Percentiles rank a stretch among this genome's conserved stretches.
These are phyloP conservation scores for Galerucella pusilla DNA, from an alignment of 2,888 invertebrate genomes.

Conservation along the genomic window DNA sequence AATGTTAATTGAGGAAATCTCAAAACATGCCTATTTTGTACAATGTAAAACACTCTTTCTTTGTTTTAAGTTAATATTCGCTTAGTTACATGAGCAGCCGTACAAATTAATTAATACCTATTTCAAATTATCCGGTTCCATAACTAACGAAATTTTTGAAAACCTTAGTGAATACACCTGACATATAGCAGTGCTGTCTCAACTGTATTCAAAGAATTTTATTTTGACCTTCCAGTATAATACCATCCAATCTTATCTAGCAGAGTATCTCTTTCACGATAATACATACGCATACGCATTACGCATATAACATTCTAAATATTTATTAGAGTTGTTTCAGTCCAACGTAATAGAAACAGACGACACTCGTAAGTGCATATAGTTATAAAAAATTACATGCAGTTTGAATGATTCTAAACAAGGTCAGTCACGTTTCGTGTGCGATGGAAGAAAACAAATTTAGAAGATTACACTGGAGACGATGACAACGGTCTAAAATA, in stretches of 20 bases:
- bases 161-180: not conserved
- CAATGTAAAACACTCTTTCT: too few species aligned
- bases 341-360: constrained; percentile 34
- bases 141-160: too few species aligned
- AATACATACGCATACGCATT: not conserved
- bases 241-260: not conserved
- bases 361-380: constrained; percentile 12
- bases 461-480: constrained; percentile 34
- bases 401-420: constrained; percentile 46
- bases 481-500: constrained; percentile 22
- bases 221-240: not conserved
- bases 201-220: not conserved
- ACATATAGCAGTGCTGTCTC: too few species aligned
- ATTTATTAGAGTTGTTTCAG: not conserved
- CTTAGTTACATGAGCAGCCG: too few species aligned
- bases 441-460: constrained; percentile 39
- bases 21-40: too few species aligned
- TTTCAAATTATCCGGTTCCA: too few species aligned
- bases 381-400: constrained; percentile 41
- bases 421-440: constrained; percentile 49
- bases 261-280: not conserved
- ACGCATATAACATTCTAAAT: not conserved
- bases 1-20: too few species aligned
- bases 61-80: too few species aligned
- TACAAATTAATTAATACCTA: too few species aligned